Percentiles rank a stretch among this genome's conserved stretches.
phyloP scores from a whole-genome alignment of 35 echinoderm and acorn worm species.

The Holothuria glaberrima region DNA sequence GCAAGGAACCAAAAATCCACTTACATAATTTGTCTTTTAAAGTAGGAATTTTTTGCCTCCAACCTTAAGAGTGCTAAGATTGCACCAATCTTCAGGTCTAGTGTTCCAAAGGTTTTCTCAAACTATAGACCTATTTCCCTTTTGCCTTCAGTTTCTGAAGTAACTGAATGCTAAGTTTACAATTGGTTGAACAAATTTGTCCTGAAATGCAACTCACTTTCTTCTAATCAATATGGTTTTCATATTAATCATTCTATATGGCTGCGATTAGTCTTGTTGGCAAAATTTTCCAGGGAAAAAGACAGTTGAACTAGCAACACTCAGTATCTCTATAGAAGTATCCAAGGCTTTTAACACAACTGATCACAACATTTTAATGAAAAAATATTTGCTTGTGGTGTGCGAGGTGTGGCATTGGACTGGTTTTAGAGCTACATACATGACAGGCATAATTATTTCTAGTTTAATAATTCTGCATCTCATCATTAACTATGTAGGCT shows the following conservation, averaged over 20 bases:
- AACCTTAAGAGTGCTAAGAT: not conserved
- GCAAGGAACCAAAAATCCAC: too few species aligned
- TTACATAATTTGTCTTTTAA: not conserved
- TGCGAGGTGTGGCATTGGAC: not conserved
- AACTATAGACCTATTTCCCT: too few species aligned
- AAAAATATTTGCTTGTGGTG: not conserved
- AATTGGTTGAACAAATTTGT: not conserved
- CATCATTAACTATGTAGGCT: too few species aligned
- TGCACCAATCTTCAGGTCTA: slow-evolving; percentile 6
- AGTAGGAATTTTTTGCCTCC: not conserved
- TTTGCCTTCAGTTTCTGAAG: too few species aligned
- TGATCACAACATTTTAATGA: not conserved
- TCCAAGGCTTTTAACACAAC: not conserved
- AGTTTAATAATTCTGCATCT: not conserved
- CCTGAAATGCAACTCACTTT: not conserved
- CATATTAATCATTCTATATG: slow-evolving; percentile 10
- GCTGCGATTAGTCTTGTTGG: not conserved
- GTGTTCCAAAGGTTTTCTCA: not conserved
- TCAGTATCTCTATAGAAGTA: not conserved
- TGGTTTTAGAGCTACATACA: not conserved
- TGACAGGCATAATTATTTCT: not conserved
- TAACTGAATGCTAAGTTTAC: not conserved
- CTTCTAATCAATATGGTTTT: too few species aligned
- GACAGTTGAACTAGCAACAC: not conserved
- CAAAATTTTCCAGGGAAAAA: not conserved